Percentiles rank a stretch among this genome's conserved stretches.
These are phyloP conservation scores for Abrostola triplasia DNA, from an alignment of 2,888 invertebrate species.

Conservation along the genomic window DNA sequence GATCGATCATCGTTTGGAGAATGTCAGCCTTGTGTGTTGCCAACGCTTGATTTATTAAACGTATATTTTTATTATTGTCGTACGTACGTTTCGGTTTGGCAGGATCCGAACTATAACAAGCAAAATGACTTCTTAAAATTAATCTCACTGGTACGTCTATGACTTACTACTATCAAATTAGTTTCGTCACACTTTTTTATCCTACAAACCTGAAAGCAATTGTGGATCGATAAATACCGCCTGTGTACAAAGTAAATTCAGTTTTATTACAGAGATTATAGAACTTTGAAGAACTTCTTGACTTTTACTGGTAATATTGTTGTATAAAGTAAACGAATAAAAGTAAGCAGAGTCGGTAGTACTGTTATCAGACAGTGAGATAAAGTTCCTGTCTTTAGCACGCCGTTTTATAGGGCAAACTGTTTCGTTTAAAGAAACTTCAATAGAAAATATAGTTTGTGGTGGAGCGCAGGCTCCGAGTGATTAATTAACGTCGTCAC, in stretches of 20 bases:
- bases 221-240: no score
- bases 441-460: not conserved
- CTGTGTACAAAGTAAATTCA: no score
- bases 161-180: no score
- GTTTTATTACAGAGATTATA: no score
- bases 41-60: slow-evolving; percentile 9
- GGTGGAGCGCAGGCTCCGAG: not conserved
- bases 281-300: no score
- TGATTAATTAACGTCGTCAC: slow-evolving; percentile 2
- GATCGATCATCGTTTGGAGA: slow-evolving; percentile 15
- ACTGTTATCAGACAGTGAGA: not conserved
- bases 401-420: slow-evolving; percentile 5
- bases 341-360: no score
- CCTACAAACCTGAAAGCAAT: no score
- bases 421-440: slow-evolving; percentile 5
- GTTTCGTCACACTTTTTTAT: no score
- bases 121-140: not conserved
- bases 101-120: slow-evolving; percentile 1
- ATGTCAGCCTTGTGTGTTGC: slow-evolving; percentile 8
- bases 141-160: no score
- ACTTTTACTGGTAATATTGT: no score
- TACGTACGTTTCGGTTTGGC: slow-evolving; percentile 1
- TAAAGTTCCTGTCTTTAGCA: not conserved
- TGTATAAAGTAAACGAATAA: no score
- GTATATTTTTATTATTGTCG: not conserved